Base-by-base conservation (phyloP, 2,888 invertebrate genomes). In the Lagria hirta region DNA sequence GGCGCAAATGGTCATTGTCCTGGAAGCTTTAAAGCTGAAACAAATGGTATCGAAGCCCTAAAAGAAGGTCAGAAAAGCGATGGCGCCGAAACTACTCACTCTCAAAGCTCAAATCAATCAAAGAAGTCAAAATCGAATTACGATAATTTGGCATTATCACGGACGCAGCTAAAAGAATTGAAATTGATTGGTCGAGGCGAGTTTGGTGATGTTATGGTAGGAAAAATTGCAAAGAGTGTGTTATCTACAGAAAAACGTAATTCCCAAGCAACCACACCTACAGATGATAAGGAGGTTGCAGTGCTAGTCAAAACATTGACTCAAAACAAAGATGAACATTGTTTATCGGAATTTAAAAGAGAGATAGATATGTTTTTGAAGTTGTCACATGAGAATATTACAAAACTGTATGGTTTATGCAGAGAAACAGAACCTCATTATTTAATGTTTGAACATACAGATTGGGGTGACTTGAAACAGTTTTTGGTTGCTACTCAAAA, bases 401-500 rank as follows among this genome's bases (percentile, higher is more conserved):
- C 82, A 0, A 83, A 83, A 21, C 71, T 95, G 26, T 75, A 88
- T 34, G 95, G 92, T 0, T 73, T 94, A 4, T 93, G 92, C 64
- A 80, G 84, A 27, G 89, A 89, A 34, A 78, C 79, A 2, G 91
- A 93, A 55, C 95, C 94, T 0, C 89, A 92, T 65, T 90, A 85
- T 61, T 82, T 95, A 81, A 80, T 96, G 12, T 71, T 92, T 7
- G 93, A 96, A 64, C 88, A 92, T 65, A 92, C 92, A 2, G 95
- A 96, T 66, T 95, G 94, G 95, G 95, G 95, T 3, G 95, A 95
- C 69, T 75, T 96, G 34, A 95, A 95, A 61, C 92, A 89, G 73
- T 94, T 87, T 75, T 76, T 91, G 12, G 71, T 85, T 34, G 87
- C 89, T 6, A 83, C 84, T 0, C 76, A 79, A 18, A 75, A 66